phyloP scores from a whole-genome alignment of 2,113 vertebrate genomes.

The Hemiscyllium ocellatum region DNA sequence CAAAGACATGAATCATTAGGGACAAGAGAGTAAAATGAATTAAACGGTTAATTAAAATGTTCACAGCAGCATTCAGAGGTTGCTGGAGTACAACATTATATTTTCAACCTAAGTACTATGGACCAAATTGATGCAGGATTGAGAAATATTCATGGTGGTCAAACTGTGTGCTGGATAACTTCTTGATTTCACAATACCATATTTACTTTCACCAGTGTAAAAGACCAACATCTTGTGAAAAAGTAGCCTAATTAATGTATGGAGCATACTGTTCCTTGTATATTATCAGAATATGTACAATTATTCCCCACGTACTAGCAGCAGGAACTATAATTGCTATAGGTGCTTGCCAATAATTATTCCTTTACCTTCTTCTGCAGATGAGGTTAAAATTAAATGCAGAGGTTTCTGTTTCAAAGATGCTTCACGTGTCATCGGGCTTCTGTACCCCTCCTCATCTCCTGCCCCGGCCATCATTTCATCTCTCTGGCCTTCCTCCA shows the following conservation, averaged over 20 bases:
- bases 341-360: background rate
- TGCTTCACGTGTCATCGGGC: background rate
- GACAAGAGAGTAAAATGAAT: background rate
- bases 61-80: background rate
- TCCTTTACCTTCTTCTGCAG: background rate
- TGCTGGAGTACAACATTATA: no score
- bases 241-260: background rate
- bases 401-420: background rate
- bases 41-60: background rate
- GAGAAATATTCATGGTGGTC: background rate
- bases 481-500: conserved; percentile 72
- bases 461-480: conserved; percentile 57
- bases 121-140: background rate
- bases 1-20: background rate
- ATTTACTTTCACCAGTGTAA: background rate
- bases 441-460: conserved; percentile 42
- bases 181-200: conserved; percentile 4
- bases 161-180: background rate
- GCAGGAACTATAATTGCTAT: background rate
- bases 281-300: background rate
- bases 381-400: conserved; percentile 12
- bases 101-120: background rate
- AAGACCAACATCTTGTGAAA: background rate
- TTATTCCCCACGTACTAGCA: background rate
- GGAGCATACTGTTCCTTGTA: background rate